These are phyloP conservation scores for Diachasma alloeum DNA, from an alignment of 1,140 invertebrate species.

Conservation along the genomic window DNA sequence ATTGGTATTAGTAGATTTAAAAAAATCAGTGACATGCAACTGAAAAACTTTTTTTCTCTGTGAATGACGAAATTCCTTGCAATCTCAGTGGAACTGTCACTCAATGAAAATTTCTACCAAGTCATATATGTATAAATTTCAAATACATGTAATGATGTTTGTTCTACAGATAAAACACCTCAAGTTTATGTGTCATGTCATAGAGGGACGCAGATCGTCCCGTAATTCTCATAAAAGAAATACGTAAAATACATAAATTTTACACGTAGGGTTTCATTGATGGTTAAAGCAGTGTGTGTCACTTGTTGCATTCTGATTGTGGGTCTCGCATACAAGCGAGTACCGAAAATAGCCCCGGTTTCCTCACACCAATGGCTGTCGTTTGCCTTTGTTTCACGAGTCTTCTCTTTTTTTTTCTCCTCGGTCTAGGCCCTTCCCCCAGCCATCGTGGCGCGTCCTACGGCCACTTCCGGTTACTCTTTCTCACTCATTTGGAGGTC, in stretches of 20 bases:
- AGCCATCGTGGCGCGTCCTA: slow-evolving; percentile 43
- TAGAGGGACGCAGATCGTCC: not conserved
- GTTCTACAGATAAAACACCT: not conserved
- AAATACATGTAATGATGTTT: too few species aligned
- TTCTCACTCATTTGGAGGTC: slow-evolving; percentile 33
- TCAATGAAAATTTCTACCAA: too few species aligned
- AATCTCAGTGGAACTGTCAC: too few species aligned
- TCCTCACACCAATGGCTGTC: not conserved
- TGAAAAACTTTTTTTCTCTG: too few species aligned
- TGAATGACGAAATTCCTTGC: too few species aligned
- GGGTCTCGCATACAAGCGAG: slow-evolving; percentile 30
- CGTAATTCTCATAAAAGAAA: not conserved
- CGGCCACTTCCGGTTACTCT: slow-evolving; percentile 40
- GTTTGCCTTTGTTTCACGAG: slow-evolving; percentile 32
- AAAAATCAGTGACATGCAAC: too few species aligned
- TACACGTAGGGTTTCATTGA: slow-evolving; percentile 23
- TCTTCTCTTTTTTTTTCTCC: slow-evolving; percentile 25
- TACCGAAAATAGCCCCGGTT: slow-evolving; percentile 52
- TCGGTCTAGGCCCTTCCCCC: not conserved
- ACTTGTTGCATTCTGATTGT: slow-evolving; percentile 60
- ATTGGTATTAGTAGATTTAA: too few species aligned
- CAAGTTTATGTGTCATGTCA: not conserved
- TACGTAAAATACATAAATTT: not conserved
- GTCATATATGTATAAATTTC: too few species aligned
- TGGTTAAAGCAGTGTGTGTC: slow-evolving; percentile 40